Percentiles rank a stretch among this genome's conserved stretches.
phyloP scores from a whole-genome alignment of 2,888 invertebrate species.

The Cristatella mucedo region DNA sequence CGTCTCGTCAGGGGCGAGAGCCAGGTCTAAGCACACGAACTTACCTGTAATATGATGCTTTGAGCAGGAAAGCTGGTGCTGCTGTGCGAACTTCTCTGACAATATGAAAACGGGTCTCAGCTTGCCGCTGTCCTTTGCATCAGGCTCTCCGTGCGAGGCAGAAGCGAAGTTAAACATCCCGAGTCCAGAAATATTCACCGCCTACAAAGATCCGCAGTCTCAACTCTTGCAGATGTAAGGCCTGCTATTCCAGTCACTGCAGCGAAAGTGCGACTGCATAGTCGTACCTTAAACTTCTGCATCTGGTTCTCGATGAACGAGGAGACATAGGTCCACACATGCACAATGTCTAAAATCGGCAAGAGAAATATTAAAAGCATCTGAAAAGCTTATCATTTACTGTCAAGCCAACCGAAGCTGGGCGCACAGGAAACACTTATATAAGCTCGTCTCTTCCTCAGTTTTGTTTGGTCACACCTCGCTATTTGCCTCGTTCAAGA shows the following conservation, averaged over 20 bases:
- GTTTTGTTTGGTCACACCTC: too few species aligned
- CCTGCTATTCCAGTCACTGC: not conserved
- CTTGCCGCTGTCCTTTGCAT: constrained; percentile 37
- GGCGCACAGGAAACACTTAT: too few species aligned
- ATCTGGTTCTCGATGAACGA: constrained; percentile 33
- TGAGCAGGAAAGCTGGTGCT: constrained; percentile 28
- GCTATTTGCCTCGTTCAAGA: too few species aligned
- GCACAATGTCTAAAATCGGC: constrained; percentile 29
- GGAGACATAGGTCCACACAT: constrained; percentile 36
- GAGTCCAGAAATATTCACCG: constrained; percentile 29
- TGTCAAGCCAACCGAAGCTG: too few species aligned
- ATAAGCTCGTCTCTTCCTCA: too few species aligned
- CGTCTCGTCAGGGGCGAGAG: too few species aligned
- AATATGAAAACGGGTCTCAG: constrained; percentile 35
- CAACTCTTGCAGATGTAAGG: constrained; percentile 27
- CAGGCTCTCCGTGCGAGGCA: constrained; percentile 32
- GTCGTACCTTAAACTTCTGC: constrained; percentile 32
- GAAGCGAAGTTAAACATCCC: constrained; percentile 35
- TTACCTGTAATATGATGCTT: constrained; percentile 33
- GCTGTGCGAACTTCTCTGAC: constrained; percentile 36
- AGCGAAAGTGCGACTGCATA: too few species aligned
- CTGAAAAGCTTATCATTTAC: too few species aligned
- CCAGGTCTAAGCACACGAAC: too few species aligned
- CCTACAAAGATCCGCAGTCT: constrained; percentile 32
- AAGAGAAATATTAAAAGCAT: too few species aligned